A percentile compares a stretch with the other conserved stretches of the same genome.
These are phyloP conservation scores for Holothuria glaberrima DNA, from an alignment of 35 echinoderm and acorn worm species.

Conservation along the genomic window DNA sequence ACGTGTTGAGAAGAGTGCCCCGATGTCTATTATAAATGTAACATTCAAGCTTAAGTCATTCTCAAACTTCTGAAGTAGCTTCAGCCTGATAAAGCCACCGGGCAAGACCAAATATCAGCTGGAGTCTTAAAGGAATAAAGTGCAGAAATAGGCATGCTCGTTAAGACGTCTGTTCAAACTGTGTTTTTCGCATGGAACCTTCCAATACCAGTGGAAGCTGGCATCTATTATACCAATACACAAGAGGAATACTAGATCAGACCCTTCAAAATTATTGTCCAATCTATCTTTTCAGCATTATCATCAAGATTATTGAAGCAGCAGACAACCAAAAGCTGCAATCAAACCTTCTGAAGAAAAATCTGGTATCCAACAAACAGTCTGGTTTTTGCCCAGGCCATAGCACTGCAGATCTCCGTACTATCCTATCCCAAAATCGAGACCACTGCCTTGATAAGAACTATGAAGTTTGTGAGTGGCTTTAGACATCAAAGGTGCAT, in stretches of 20 bases:
- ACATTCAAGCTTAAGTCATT: conserved; percentile 30
- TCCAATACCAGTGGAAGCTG: conserved; percentile 68
- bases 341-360: conserved; percentile 35
- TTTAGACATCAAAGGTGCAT: conserved; percentile 66
- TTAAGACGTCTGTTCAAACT: conserved; percentile 53
- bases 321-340: conserved; percentile 55
- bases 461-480: conserved; percentile 35
- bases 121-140: conserved; percentile 68
- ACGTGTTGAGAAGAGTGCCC: background rate
- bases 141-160: conserved; percentile 51
- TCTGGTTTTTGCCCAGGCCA: conserved; percentile 52
- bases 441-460: conserved; percentile 15
- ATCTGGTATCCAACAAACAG: conserved; percentile 50
- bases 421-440: conserved; percentile 60
- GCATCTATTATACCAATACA: conserved; percentile 62
- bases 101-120: conserved; percentile 50
- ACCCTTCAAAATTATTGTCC: conserved; percentile 51
- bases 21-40: background rate
- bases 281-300: conserved; percentile 65
- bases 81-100: conserved; percentile 60
- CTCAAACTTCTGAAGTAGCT: conserved; percentile 16
- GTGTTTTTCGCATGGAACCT: conserved; percentile 54
- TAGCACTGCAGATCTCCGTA: conserved; percentile 54
- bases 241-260: conserved; percentile 48
- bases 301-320: conserved; percentile 61